phyloP scores from a whole-genome alignment of 1,140 invertebrate genomes.

The Heliothis virescens region DNA sequence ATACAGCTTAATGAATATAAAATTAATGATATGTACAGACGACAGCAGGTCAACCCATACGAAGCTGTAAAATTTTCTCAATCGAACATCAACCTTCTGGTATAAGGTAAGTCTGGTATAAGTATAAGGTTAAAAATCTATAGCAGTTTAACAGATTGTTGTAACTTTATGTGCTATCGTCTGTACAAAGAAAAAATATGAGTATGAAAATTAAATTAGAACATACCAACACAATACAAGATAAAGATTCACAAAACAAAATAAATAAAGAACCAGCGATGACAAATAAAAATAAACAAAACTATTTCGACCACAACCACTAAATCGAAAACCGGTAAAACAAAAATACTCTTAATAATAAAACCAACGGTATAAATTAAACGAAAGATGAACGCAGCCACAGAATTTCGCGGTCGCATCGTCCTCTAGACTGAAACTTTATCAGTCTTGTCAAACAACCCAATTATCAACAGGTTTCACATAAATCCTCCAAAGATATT shows the following conservation, averaged over 20 bases:
- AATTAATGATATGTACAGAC: no score
- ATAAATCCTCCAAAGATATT: slow-evolving; percentile 40
- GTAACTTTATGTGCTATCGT: no score
- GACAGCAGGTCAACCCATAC: no score
- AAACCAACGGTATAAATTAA: neutral
- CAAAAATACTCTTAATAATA: neutral
- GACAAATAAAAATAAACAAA: neutral
- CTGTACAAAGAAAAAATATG: no score
- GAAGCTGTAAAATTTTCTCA: no score
- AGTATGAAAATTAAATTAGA: no score
- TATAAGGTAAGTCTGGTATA: no score
- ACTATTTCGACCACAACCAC: neutral
- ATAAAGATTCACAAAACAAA: neutral
- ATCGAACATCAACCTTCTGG: no score
- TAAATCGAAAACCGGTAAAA: neutral
- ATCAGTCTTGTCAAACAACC: neutral
- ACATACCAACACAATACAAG: neutral
- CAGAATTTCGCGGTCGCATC: slow-evolving; percentile 5
- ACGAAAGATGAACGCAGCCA: neutral
- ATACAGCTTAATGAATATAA: no score
- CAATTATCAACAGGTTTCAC: slow-evolving; percentile 41
- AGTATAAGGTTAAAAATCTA: no score
- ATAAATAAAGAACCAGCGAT: neutral
- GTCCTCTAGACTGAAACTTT: neutral
- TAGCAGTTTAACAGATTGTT: no score